phyloP scores from a whole-genome alignment of 2,797 vertebrate genomes.

The Choloepus didactylus region DNA sequence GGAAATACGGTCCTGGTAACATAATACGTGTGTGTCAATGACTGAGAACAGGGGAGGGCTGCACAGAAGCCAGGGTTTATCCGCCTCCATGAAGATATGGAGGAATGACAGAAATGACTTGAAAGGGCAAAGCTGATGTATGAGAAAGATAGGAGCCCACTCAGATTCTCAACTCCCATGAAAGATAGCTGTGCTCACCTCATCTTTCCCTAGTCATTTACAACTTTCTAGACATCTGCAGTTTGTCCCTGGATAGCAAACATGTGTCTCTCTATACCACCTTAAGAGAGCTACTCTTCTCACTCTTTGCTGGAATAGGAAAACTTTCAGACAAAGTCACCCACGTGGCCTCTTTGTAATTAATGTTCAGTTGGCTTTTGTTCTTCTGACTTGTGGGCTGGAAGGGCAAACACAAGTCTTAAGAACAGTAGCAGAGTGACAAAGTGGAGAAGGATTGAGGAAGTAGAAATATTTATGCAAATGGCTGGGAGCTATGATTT shows the following conservation, averaged over 20 bases:
- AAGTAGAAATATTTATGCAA: not conserved
- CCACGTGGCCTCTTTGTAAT: not conserved
- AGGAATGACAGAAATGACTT: not conserved
- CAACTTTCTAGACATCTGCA: no score
- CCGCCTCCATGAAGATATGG: not conserved
- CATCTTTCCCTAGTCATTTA: not conserved
- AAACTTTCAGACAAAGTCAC: not conserved
- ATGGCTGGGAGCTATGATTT: not conserved
- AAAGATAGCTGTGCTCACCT: not conserved
- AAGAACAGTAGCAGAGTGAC: not conserved
- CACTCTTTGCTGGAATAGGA: not conserved
- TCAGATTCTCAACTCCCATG: not conserved
- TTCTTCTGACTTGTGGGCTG: not conserved
- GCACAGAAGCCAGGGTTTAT: not conserved
- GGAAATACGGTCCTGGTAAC: not conserved
- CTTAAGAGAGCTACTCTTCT: not conserved
- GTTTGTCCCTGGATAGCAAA: not conserved
- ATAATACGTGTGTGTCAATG: not conserved
- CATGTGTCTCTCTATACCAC: not conserved
- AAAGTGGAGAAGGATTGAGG: not conserved
- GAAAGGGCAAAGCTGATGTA: not conserved
- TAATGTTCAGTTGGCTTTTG: not conserved
- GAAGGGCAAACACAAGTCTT: not conserved
- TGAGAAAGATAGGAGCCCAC: not conserved
- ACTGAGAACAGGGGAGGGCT: not conserved